A percentile compares a stretch with the other conserved stretches of the same genome.
phyloP scores from a whole-genome alignment of 64 coral and sea anemone species.

The Acropora yongei region DNA sequence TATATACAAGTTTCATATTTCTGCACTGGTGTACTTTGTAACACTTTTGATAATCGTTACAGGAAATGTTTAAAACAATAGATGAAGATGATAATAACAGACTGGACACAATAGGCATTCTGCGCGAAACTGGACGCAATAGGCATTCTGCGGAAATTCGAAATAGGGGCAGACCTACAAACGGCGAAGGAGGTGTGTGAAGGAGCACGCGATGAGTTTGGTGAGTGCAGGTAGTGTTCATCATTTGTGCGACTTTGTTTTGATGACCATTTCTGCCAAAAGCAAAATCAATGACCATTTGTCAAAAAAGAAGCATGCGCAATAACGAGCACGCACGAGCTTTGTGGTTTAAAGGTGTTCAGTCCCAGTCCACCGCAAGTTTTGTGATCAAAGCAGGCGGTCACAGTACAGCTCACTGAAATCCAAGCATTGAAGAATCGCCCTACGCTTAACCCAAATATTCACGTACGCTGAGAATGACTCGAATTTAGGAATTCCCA shows the following conservation, averaged over 20 bases:
- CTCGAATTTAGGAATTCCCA: background rate
- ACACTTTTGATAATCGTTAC: background rate
- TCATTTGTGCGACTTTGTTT: no score
- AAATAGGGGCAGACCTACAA: conserved; percentile 78
- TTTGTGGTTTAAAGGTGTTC: no score
- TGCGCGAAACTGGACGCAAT: conserved; percentile 78
- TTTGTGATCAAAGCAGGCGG: no score
- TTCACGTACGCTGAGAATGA: background rate
- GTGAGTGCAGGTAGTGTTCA: conserved; percentile 26
- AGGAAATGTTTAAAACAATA: conserved; percentile 97
- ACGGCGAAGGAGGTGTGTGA: conserved; percentile 75
- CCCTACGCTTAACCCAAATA: no score
- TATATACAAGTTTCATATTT: no score
- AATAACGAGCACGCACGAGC: no score
- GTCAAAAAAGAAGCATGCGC: no score
- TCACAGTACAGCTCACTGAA: no score
- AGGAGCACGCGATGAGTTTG: conserved; percentile 90
- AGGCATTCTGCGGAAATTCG: conserved; percentile 64
- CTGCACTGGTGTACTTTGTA: background rate
- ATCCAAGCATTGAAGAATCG: no score
- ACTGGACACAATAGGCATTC: conserved; percentile 37
- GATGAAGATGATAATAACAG: conserved; percentile 93
- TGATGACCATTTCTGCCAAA: no score
- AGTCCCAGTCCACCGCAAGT: no score
- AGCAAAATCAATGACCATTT: no score